Conservation (phyloP, 2,797 vertebrate species). For the Cyclura pinguis region DNA sequence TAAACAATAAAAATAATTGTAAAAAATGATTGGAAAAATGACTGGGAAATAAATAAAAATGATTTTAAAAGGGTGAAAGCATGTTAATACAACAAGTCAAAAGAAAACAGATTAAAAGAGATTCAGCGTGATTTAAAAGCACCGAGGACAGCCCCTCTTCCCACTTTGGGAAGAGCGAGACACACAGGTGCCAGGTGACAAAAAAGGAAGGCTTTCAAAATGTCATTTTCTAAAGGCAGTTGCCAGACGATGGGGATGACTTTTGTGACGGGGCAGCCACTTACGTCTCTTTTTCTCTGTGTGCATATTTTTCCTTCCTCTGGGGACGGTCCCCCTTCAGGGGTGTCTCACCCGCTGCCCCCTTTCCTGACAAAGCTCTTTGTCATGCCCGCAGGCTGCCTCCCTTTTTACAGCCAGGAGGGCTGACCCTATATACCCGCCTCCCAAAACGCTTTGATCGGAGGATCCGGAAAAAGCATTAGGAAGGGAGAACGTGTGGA, state of each 20-base stretch:
- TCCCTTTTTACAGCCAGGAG: constrained; percentile 15
- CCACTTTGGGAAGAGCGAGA: neutral
- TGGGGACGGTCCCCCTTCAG: too few relatives aligned
- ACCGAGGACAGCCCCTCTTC: neutral
- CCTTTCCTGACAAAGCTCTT: rapidly evolving
- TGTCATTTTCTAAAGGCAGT: neutral
- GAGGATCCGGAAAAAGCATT: rapidly evolving
- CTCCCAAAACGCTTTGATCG: constrained; percentile 36
- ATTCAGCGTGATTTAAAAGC: too few relatives aligned
- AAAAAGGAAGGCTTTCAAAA: neutral
- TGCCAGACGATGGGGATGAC: neutral
- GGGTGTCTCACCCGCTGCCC: neutral
- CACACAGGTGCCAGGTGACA: neutral
- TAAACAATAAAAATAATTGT: too few relatives aligned
- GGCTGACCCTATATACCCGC: neutral
- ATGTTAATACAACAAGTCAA: too few relatives aligned
- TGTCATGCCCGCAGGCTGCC: rapidly evolving
- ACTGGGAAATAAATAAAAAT: too few relatives aligned
- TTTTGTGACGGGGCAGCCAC: too few relatives aligned
- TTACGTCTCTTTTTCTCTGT: too few relatives aligned
- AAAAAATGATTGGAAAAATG: too few relatives aligned
- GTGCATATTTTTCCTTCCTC: too few relatives aligned
- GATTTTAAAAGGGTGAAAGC: too few relatives aligned
- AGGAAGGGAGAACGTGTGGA: neutral
- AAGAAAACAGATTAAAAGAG: too few relatives aligned